Conservation (phyloP, 2,797 vertebrate species). For the Rallus crepitans region DNA sequence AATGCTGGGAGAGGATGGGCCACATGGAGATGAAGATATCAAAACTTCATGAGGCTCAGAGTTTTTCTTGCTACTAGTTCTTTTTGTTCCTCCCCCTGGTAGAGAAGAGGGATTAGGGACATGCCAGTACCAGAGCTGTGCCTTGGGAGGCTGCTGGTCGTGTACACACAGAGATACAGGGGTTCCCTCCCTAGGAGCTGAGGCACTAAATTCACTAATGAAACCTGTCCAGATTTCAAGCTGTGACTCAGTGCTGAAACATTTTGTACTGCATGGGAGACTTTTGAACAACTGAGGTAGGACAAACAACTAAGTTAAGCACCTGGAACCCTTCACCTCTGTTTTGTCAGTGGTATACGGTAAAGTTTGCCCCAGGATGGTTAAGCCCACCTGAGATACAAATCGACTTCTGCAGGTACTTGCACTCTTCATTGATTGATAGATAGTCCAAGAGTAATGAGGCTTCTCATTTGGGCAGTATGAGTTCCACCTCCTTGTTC, state of each 20-base stretch:
- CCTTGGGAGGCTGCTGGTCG: not conserved
- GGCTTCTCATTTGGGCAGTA: not conserved
- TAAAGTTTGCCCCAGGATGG: not conserved
- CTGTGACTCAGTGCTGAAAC: not conserved
- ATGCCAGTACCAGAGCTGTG: not conserved
- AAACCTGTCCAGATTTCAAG: not conserved
- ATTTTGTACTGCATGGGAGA: not conserved
- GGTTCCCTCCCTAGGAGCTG: not conserved
- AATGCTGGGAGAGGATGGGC: not conserved
- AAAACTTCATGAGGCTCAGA: rapidly evolving
- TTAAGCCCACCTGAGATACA: not conserved
- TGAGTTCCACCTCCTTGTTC: not conserved
- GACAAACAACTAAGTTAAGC: not conserved
- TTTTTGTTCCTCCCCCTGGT: not conserved
- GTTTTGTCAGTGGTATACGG: not conserved
- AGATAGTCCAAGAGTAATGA: not conserved
- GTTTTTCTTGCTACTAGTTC: not conserved
- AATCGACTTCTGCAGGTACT: not conserved
- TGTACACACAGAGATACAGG: not conserved
- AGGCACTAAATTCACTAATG: not conserved
- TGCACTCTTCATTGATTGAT: not conserved
- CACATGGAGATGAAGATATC: not conserved
- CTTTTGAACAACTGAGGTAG: not conserved
- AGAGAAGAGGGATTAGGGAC: not conserved
- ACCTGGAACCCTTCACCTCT: not conserved